Percentiles rank a stretch among this genome's conserved stretches.
These are phyloP conservation scores for Thymallus thymallus DNA, from an alignment of 2,113 vertebrate genomes.

Conservation along the genomic window DNA sequence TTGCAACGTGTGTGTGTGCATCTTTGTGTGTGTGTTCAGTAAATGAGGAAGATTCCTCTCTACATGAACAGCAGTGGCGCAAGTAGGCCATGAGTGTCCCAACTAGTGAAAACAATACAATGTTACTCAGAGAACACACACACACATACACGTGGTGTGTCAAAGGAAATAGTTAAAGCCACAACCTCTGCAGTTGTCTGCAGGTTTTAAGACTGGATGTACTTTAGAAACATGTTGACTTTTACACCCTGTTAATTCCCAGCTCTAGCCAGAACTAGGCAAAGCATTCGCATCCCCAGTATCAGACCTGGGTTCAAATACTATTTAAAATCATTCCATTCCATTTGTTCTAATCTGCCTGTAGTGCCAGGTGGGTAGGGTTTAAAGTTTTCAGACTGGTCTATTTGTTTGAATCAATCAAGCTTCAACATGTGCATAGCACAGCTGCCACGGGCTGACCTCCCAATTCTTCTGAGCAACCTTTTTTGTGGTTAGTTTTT, in stretches of 20 bases:
- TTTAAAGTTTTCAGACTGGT: too few relatives aligned
- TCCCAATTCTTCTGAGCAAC: too few relatives aligned
- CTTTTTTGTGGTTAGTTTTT: too few relatives aligned
- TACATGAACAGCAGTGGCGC: conserved; percentile 8
- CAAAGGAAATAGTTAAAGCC: conserved; percentile 3
- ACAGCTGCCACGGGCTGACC: background rate
- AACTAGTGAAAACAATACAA: conserved; percentile 25
- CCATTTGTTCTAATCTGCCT: too few relatives aligned
- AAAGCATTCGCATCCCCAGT: conserved; percentile 17
- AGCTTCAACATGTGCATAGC: conserved; percentile 28
- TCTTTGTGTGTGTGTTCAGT: conserved; percentile 6
- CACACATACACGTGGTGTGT: background rate
- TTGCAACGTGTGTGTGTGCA: background rate
- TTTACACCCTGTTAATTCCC: conserved; percentile 36
- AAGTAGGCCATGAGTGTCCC: conserved; percentile 22
- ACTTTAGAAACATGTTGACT: conserved; percentile 39
- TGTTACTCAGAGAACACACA: conserved; percentile 11
- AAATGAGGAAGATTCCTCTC: conserved; percentile 18
- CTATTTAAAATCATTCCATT: too few relatives aligned
- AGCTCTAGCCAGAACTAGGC: conserved; percentile 28
- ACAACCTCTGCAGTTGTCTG: background rate
- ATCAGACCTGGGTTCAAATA: background rate
- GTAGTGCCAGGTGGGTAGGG: too few relatives aligned
- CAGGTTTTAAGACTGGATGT: conserved; percentile 30
- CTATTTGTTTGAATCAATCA: background rate